Conservation (phyloP, 2,797 vertebrate species). For the Podarcis lilfordi region DNA sequence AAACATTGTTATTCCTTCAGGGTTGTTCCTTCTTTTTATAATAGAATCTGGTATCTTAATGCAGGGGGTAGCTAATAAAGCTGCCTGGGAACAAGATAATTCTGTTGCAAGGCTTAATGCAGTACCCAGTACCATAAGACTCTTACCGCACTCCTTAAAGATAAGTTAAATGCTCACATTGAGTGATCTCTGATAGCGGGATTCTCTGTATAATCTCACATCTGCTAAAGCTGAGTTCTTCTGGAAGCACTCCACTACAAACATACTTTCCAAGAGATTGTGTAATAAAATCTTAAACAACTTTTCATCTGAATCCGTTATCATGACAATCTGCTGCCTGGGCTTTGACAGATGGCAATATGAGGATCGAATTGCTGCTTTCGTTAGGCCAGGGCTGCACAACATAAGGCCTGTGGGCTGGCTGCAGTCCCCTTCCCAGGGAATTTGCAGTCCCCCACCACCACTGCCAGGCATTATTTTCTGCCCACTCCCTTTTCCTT, state of each 20-base stretch:
- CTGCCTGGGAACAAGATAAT: not conserved
- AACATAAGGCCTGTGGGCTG: not conserved
- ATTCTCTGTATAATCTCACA: constrained; percentile 8
- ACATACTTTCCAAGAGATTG: constrained; percentile 6
- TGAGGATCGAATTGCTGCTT: not conserved
- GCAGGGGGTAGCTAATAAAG: not conserved
- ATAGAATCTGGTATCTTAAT: not conserved
- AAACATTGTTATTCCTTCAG: not conserved
- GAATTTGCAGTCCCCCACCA: not conserved
- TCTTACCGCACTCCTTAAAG: not conserved
- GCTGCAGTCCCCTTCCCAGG: not conserved
- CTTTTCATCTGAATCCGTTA: not conserved
- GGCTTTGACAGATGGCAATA: not conserved
- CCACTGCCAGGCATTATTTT: not conserved
- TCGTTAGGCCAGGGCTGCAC: not conserved
- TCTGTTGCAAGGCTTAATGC: not conserved
- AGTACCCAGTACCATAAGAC: not conserved
- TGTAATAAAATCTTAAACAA: not conserved
- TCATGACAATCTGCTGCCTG: not conserved
- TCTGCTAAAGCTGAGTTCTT: not conserved
- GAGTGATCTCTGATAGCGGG: not conserved
- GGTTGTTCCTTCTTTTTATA: not conserved
- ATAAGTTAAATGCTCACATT: not conserved
- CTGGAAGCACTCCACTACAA: not conserved
- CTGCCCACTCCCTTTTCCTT: not conserved